Evolutionary conservation across 2,888 invertebrate species (phyloP), one percentile per base, ranked within the genome.

Genomic region (Leptinotarsa rubiginosa): DNA sequence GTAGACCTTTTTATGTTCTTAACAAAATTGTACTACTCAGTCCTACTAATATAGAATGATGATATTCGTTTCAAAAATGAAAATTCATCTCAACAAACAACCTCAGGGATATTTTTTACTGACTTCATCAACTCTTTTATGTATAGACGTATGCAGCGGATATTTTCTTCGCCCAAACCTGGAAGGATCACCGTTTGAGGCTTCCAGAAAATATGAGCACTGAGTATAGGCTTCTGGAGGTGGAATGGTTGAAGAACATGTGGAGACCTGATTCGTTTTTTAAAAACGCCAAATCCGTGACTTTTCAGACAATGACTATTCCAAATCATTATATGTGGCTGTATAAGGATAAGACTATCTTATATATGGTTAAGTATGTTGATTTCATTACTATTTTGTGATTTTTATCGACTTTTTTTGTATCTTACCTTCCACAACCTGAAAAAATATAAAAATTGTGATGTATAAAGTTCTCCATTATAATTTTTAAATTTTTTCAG

Each of bases 211-310:
- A 96, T 82, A 96, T 97, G 96, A 96, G 96, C 0, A 94, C 95
- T 2, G 96, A 96, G 86, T 97, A 97, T 88, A 92, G 94, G 84
- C 89, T 96, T 69, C 89, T 96, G 47, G 96, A 96, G 88, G 95
- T 96, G 4, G 96, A 95, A 85, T 96, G 96, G 96, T 87, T 96
- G 81, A 96, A 96, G 85, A 94, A 95, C 85, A 96, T 97, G 93
- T 97, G 97, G 97, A 90, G 96, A 66, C 97, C 97, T 0, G 97
- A 97, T 89, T 96, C 96, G 7, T 97, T 96, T 89, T 96, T 97
- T 89, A 96, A 96, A 89, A 97, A 97, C 86, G 96, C 96, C 67
- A 97, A 97, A 88, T 95, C 95, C 0, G 97, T 97, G 2, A 96
- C 96, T 13, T 96, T 97, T 86, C 97, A 97, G 87, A 96, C 96